Base-by-base conservation (phyloP, 1,140 invertebrate genomes). In the Zaprionus capensis region DNA sequence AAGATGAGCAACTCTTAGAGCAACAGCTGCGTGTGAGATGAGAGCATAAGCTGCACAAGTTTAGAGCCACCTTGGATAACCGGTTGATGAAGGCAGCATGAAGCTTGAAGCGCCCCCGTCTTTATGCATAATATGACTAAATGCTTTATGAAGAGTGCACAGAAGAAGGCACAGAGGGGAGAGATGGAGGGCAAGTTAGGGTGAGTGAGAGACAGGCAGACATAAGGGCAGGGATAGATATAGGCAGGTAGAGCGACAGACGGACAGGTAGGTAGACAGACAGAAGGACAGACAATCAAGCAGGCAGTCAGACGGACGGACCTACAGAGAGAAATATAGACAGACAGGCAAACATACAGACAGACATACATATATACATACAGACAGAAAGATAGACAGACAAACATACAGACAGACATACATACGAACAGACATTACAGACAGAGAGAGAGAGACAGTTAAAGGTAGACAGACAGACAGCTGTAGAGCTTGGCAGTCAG, bases 1-100 rank as follows among this genome's bases (percentile, higher is more conserved):
- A 22, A 58, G 34, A 38, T 20, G n/a, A 22, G n/a, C 12, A 38
- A 69, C n/a, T 51, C 22, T 34, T 11, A 4, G n/a, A 51, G n/a
- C 57, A 49, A 64, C 46, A 64, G 44, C 66, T 69, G 51, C 63
- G 71, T 73, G 55, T 66, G 70, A 57, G 15, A 46, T 28, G 56
- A 34, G 38, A 24, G 36, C 49, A 65, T 24, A 65, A 61, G 44
- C 56, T 14, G 2, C 31, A 51, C 46, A 51, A 51, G 20, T 41
- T 41, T 41, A n/a, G 15, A 41, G 14, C 14, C 15, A 41, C 38
- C 38, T 41, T 41, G 38, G 14, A 57, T 36, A 69, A 69, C 66
- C 57, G 44, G 66, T 69, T 59, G 7, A 61, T 28, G 28, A 34
- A 11, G 31, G 31, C 9, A 11, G 6, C 28, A 7, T 36, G 17